Evolutionary conservation across 2,888 invertebrate species (phyloP).

Genomic region (Alcis repandata): DNA sequence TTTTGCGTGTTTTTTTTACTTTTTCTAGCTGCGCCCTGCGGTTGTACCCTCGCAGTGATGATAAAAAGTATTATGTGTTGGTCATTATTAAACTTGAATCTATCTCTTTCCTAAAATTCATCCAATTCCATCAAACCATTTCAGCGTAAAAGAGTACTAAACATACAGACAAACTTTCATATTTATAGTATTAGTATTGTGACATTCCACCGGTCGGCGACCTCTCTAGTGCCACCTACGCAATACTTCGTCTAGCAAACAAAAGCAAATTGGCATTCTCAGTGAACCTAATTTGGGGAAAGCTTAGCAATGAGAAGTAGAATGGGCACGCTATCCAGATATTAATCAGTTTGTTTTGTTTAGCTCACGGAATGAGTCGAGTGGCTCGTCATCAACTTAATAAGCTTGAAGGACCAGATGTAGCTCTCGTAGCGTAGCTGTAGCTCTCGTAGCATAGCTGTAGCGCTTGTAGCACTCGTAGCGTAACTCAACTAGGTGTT

Average conservation of each 20-base stretch:
- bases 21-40: no score
- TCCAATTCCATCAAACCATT: background rate
- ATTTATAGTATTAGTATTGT: background rate
- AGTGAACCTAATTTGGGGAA: slow-evolving; percentile 22
- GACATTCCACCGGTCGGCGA: slow-evolving; percentile 7
- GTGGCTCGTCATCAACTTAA: background rate
- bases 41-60: no score
- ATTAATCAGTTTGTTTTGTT: slow-evolving; percentile 23
- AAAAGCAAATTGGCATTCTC: slow-evolving; percentile 24
- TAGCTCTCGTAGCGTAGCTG: no score
- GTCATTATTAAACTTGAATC: no score
- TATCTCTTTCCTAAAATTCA: no score
- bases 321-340: slow-evolving; percentile 21
- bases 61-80: no score
- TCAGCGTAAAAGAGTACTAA: no score
- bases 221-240: slow-evolving; percentile 6
- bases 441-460: no score
- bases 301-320: slow-evolving; percentile 21
- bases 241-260: slow-evolving; percentile 8
- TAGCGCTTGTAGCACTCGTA: no score
- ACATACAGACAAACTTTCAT: background rate
- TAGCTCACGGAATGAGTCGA: background rate
- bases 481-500: no score
- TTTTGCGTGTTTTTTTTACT: no score
- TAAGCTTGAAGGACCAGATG: no score